Evolutionary conservation across 2,888 invertebrate species (phyloP).

Genomic region (Oscheius sp.): DNA sequence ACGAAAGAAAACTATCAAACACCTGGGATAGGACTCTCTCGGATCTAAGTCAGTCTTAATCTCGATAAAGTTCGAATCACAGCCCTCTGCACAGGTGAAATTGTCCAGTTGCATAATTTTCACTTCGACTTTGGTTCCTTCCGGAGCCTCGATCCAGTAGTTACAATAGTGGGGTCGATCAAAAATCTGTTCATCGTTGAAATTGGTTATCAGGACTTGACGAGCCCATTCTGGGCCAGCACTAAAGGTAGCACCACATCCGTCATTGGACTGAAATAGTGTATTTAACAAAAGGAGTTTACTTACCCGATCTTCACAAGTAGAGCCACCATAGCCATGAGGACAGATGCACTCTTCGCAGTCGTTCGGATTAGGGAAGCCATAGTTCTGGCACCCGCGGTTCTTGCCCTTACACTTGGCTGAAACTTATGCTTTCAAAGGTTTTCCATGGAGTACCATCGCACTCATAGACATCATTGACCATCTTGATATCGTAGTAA

Average conservation of each 20-base stretch:
- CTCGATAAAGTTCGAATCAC: constrained; percentile 2
- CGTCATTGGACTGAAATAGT: constrained; percentile 1
- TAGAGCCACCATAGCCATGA: background rate
- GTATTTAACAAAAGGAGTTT: background rate
- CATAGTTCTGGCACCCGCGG: background rate
- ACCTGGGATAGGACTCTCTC: background rate
- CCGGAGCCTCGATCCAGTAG: constrained; percentile 4
- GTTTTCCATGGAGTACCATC: background rate
- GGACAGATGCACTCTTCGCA: constrained; percentile 11
- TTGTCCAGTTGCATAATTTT: background rate
- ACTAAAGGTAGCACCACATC: constrained; percentile 3
- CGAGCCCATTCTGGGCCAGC: background rate
- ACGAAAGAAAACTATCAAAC: background rate
- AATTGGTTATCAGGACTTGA: background rate
- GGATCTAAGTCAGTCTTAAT: background rate
- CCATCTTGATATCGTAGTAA: constrained; percentile 8
- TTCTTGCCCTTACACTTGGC: constrained; percentile 4
- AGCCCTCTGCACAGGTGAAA: background rate
- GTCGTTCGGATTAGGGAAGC: background rate
- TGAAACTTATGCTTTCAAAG: background rate
- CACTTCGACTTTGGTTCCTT: background rate
- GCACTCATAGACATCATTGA: constrained; percentile 2
- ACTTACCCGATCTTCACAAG: background rate
- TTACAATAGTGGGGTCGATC: constrained; percentile 6
- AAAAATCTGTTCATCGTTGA: background rate